Base-by-base conservation (phyloP, 2,797 vertebrate species). In the Melanotaenia nigrans region DNA sequence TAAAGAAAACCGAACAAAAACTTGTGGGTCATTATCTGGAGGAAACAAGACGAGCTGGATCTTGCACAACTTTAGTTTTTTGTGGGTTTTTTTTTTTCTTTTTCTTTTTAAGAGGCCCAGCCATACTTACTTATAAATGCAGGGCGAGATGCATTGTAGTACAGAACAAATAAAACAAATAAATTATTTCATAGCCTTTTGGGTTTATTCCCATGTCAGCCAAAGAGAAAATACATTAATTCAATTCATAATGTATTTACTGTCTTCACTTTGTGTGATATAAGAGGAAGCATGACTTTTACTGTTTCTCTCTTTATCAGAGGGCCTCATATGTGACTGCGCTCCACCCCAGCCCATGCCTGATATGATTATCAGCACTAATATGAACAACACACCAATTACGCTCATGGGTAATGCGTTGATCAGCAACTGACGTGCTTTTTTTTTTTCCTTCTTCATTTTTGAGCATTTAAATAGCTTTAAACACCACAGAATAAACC, bases 281-380 rank as follows among this genome's bases (percentile, higher is more conserved):
- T 49, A 33, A 20, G 10, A 55, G 16, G 8, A 55, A 16, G 3
- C 61, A 18, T 60, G 8, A 5, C 1, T 59, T 49, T 56, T 2
- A 28, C 7, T 22, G 65, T 68, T 67, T 71, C 1, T 82, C 32
- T 36, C 49, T 88, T 68, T 88, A 85, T 78, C 79, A 99, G 97
- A 80, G n/a, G 95, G 94, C 89, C 90, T 90, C 78, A 40, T 80
- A 62, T 97, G 96, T 85, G 94, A 95, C 30, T 97, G 95, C 89
- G 93, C 79, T 24, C 85, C 68, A 76, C 71, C 90, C 58, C 85
- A 93, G 75, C 88, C 82, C 65, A 91, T 95, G 90, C 92, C 91
- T 30, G 93, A 94, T 79, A 87, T 83, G 85, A 93, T 93, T 75
- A 87, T 91, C 86, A 94, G 85, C 81, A 73, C 89, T 55, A 87